Conservation (phyloP, 1,140 invertebrate genomes). For the Heliconius nattereri region DNA sequence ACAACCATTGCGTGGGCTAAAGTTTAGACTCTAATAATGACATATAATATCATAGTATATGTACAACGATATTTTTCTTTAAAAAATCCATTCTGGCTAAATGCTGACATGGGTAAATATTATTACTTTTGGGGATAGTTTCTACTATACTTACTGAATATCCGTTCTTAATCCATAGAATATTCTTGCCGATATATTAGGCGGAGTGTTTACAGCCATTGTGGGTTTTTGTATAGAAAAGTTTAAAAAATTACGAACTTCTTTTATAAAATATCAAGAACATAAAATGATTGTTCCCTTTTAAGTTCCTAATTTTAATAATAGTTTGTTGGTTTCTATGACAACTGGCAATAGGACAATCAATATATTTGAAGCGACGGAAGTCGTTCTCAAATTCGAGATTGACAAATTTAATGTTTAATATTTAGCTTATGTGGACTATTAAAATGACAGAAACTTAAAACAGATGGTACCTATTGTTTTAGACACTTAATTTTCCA, state of each 20-base stretch:
- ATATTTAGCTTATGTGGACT: neutral
- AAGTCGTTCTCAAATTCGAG: neutral
- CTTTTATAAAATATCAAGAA: neutral
- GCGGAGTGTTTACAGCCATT: constrained; percentile 59
- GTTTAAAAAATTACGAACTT: neutral
- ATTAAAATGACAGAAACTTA: neutral
- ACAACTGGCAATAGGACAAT: neutral
- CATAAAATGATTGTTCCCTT: neutral
- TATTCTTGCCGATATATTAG: constrained; percentile 70
- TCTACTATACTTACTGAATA: constrained; percentile 65
- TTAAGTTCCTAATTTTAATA: neutral
- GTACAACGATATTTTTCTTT: no score
- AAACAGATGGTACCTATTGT: no score
- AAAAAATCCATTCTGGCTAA: no score
- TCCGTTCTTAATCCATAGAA: constrained; percentile 77
- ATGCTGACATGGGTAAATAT: no score
- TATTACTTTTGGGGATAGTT: neutral
- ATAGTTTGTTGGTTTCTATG: neutral
- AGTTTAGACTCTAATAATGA: neutral
- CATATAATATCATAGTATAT: no score
- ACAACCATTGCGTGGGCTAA: neutral
- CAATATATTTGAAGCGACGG: neutral
- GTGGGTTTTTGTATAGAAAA: neutral
- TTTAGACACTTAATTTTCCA: no score
- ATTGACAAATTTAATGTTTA: neutral